Evolutionary conservation across 2,888 invertebrate species (phyloP), one percentile per base, ranked within the genome.

Genomic region (Toxonevra muliebris): DNA sequence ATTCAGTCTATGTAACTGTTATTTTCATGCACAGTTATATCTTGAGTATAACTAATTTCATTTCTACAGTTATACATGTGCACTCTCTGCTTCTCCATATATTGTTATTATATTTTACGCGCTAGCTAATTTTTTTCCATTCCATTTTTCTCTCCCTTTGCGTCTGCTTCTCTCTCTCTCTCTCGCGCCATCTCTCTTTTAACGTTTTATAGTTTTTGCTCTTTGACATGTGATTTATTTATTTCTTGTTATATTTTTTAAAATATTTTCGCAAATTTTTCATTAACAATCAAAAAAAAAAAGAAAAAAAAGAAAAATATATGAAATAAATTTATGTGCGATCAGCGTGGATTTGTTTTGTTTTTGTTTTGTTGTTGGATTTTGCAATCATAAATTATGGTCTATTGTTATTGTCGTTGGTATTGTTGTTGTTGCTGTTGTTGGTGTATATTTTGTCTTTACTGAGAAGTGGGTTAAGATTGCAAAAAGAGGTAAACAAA

Each of bases 381-480:
- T 65, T 66, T 66, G 62, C 58, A 60, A 66, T 58, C 57, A 69
- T 57, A 66, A 69, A 43, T 69, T 55, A 62, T 62, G 17, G 41
- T 9, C 50, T 50, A 17, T 19, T 53, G 19, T 58, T 50, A 19
- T 58, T 65, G 13, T 15, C 50, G 50, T n/a, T 63, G 9, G 9
- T 12, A 12, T n/a, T 54, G 12, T 60, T 57, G 45, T 54, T 62
- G 45, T 65, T 65, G 67, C 63, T 58, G 70, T 50, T 60, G 70
- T 75, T 13, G n/a, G 13, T 58, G 5, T 58, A 11, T 17, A 50
- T 63, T 40, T 19, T 45, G 53, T 63, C 10, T 12, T 41, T n/a
- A 15, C 15, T 61, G 65, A 61, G 79, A 78, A 78, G 79, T 79
- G 77, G 79, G 78, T 78, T 78, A 78, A 76, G 69, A 71, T 72